These are phyloP conservation scores for Malurus cyaneus DNA, from an alignment of 2,113 vertebrate species.

Conservation along the genomic window DNA sequence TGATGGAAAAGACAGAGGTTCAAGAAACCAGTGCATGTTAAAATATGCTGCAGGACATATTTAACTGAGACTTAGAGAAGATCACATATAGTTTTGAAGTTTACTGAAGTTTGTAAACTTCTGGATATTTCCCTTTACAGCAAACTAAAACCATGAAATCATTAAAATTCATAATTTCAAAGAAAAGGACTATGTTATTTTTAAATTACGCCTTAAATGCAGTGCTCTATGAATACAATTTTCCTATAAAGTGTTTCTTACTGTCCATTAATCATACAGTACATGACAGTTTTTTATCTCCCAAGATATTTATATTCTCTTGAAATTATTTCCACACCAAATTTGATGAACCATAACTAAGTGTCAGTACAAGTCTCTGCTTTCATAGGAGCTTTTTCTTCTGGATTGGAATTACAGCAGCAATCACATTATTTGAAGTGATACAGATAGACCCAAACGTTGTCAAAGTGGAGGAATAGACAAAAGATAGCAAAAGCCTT, in stretches of 20 bases:
- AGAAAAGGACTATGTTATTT: not conserved
- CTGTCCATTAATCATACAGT: not conserved
- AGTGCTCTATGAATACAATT: not conserved
- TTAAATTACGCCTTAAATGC: constrained; percentile 22
- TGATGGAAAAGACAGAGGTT: constrained; percentile 88
- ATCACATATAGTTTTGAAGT: not conserved
- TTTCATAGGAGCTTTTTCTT: not conserved
- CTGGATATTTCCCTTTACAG: not conserved
- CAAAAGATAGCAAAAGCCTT: not conserved
- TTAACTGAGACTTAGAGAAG: constrained; percentile 48
- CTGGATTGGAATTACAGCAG: not conserved
- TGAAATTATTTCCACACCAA: not conserved
- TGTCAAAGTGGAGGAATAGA: not conserved
- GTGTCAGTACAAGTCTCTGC: not conserved
- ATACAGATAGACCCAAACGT: not conserved
- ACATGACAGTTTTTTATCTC: not conserved
- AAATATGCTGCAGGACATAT: constrained; percentile 75
- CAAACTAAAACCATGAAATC: not conserved
- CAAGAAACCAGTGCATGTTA: constrained; percentile 88
- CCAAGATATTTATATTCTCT: not conserved
- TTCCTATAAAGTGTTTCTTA: constrained; percentile 37
- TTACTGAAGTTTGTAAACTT: not conserved
- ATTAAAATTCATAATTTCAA: constrained; percentile 48
- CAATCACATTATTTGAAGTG: not conserved
- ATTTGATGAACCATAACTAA: not conserved